These are phyloP conservation scores for Avahi laniger DNA, from an alignment of 2,797 vertebrate genomes.

Conservation along the genomic window DNA sequence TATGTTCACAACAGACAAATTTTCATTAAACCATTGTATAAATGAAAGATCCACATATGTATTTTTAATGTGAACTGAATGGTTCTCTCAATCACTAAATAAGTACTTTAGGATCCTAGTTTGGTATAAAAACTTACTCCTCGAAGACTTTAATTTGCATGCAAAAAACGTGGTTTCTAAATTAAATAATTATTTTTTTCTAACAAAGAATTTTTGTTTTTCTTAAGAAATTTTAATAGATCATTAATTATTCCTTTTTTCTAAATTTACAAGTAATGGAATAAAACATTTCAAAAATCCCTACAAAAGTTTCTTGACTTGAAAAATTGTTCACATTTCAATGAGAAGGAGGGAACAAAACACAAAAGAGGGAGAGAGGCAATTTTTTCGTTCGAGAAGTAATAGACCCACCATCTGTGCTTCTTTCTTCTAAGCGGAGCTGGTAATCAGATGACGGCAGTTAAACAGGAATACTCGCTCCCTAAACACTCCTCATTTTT, in stretches of 20 bases:
- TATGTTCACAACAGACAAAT: neutral
- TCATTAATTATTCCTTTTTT: conserved; percentile 72
- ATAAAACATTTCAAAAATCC: conserved; percentile 71
- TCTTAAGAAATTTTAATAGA: conserved; percentile 76
- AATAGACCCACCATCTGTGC: conserved; percentile 80
- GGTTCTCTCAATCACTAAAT: conserved; percentile 53
- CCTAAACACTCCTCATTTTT: conserved; percentile 80
- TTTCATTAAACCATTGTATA: conserved; percentile 33
- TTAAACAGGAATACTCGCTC: conserved; percentile 76
- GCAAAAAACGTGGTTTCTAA: conserved; percentile 69
- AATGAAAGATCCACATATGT: conserved; percentile 41
- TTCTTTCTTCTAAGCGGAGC: conserved; percentile 75
- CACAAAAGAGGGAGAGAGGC: neutral
- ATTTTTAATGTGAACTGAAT: conserved; percentile 64
- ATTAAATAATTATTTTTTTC: conserved; percentile 23
- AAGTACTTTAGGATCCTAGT: conserved; percentile 48
- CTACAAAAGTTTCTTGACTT: conserved; percentile 71
- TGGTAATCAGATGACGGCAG: conserved; percentile 77
- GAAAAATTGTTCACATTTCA: conserved; percentile 76
- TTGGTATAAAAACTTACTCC: conserved; percentile 62
- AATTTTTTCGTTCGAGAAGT: conserved; percentile 76
- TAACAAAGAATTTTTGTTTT: conserved; percentile 62
- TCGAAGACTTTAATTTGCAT: conserved; percentile 59
- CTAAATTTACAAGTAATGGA: conserved; percentile 68
- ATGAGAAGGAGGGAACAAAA: conserved; percentile 43